Conservation (phyloP, 2,888 invertebrate genomes). For the Dastarcus helophoroides region DNA sequence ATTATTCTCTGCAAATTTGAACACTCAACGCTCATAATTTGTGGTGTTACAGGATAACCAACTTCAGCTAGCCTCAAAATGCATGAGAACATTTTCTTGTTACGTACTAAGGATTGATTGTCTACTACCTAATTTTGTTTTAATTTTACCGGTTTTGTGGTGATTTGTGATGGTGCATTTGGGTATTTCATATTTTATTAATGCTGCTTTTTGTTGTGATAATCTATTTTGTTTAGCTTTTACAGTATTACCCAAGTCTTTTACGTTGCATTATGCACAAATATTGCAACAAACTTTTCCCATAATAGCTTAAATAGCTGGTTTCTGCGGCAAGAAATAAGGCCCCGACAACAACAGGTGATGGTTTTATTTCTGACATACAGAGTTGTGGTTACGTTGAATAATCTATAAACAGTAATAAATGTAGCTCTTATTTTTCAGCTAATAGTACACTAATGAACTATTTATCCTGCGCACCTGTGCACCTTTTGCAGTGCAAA, state of each 20-base stretch:
- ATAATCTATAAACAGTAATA: too few species aligned
- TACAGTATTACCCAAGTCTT: neutral
- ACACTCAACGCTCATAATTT: too few species aligned
- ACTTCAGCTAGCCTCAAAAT: neutral
- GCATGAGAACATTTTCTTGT: neutral
- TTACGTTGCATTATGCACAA: neutral
- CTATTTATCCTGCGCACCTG: too few species aligned
- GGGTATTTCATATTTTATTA: conserved; percentile 1
- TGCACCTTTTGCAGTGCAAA: too few species aligned
- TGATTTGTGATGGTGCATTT: neutral
- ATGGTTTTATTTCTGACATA: too few species aligned
- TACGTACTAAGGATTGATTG: conserved; percentile 1
- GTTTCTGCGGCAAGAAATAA: too few species aligned
- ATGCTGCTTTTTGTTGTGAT: conserved; percentile 1
- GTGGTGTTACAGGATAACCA: conserved; percentile 1
- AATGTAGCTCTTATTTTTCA: too few species aligned
- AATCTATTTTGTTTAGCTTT: neutral
- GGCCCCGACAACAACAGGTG: too few species aligned
- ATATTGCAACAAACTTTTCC: conserved; percentile 1
- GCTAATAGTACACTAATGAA: too few species aligned
- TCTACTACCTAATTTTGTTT: neutral
- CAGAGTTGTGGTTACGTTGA: too few species aligned
- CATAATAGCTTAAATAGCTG: conserved; percentile 1
- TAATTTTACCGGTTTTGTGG: neutral
- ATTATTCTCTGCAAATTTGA: too few species aligned